Percentiles rank a stretch among this genome's conserved stretches.
phyloP scores from a whole-genome alignment of 2,888 invertebrate genomes.

The Apamea anceps region DNA sequence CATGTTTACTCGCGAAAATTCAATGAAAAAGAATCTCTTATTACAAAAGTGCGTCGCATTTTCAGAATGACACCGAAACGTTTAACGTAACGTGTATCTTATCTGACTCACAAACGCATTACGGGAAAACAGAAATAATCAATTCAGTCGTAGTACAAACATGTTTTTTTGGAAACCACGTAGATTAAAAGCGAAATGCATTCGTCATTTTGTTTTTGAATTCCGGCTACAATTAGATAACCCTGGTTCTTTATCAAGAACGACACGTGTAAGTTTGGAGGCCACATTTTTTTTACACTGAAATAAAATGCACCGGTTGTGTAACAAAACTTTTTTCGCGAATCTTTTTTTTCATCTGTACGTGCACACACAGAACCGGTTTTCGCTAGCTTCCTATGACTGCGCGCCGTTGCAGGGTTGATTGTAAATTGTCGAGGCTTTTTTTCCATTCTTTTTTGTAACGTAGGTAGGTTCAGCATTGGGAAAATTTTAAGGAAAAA shows the following conservation, averaged over 20 bases:
- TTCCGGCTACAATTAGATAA: conserved; percentile 71
- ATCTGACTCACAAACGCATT: conserved; percentile 47
- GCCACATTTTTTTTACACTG: conserved; percentile 56
- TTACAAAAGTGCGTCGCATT: conserved; percentile 20
- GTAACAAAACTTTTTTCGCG: conserved; percentile 23
- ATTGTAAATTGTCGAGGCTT: neutral
- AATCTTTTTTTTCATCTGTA: conserved; percentile 31
- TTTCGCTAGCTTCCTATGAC: conserved; percentile 32
- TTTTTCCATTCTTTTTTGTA: neutral
- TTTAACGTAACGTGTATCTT: conserved; percentile 22
- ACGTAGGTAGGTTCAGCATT: neutral
- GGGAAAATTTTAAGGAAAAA: neutral
- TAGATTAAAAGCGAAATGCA: conserved; percentile 73
- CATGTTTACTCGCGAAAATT: conserved; percentile 15
- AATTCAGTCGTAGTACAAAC: conserved; percentile 35
- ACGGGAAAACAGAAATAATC: conserved; percentile 49
- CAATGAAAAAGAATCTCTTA: conserved; percentile 8
- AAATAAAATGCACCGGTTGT: conserved; percentile 64
- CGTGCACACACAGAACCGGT: conserved; percentile 27
- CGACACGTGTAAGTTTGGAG: conserved; percentile 77
- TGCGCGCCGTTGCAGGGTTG: conserved; percentile 16
- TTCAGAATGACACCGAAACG: conserved; percentile 3
- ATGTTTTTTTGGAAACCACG: conserved; percentile 45
- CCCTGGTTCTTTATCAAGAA: conserved; percentile 65
- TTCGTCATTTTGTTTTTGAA: conserved; percentile 79